These are phyloP conservation scores for Sphaerophoria rueppellii DNA, from an alignment of 2,888 invertebrate species.

Conservation along the genomic window DNA sequence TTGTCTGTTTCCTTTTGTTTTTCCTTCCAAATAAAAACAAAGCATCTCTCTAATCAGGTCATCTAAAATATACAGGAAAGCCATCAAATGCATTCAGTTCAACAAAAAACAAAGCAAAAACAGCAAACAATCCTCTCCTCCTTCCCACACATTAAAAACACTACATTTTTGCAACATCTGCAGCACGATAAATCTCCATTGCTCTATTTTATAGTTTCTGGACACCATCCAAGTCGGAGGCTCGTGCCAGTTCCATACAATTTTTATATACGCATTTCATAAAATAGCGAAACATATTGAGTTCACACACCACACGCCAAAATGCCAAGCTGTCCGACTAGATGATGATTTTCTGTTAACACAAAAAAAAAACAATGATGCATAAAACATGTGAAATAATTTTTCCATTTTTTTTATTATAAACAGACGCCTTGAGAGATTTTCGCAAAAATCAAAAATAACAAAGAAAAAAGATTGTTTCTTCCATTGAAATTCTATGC, in stretches of 20 bases:
- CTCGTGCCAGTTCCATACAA: slow-evolving; percentile 24
- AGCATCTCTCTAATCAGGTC: not conserved
- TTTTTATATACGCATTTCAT: slow-evolving; percentile 33
- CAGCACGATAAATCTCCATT: slow-evolving; percentile 16
- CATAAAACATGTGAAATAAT: not conserved
- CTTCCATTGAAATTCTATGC: not conserved
- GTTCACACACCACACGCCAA: slow-evolving; percentile 22
- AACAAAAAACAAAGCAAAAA: not conserved
- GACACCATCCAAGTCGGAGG: slow-evolving; percentile 41
- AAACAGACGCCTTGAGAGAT: slow-evolving; percentile 22
- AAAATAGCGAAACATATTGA: slow-evolving; percentile 29
- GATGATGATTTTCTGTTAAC: not conserved
- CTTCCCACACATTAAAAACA: slow-evolving; percentile 1
- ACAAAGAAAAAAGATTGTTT: slow-evolving; percentile 5
- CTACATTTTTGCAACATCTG: slow-evolving; percentile 14
- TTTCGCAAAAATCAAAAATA: not conserved
- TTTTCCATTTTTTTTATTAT: slow-evolving; percentile 41
- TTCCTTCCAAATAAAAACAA: not conserved
- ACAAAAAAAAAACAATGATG: not conserved
- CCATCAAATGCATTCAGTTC: not conserved
- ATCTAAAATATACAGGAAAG: not conserved
- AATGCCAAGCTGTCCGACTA: slow-evolving; percentile 18
- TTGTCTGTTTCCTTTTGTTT: not conserved
- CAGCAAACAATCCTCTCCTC: not conserved
- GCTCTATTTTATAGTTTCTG: slow-evolving; percentile 18